Conservation (phyloP, 2,113 vertebrate genomes). For the Setophaga coronata region DNA sequence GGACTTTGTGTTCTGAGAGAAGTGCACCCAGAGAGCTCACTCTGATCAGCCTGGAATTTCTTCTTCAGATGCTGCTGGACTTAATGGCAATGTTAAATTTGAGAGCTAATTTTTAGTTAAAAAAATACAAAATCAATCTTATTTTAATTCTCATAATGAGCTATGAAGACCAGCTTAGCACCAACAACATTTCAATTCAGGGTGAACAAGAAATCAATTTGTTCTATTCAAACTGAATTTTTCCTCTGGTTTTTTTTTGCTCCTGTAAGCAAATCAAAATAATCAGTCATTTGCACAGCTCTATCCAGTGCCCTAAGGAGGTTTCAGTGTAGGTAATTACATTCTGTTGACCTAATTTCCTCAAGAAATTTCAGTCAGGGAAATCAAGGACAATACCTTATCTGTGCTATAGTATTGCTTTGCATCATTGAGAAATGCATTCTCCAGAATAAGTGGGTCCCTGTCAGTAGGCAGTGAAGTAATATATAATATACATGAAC, state of each 20-base stretch:
- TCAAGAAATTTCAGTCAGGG: not conserved
- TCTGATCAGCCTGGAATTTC: not conserved
- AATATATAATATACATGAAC: not conserved
- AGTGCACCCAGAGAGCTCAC: not conserved
- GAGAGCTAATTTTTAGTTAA: not conserved
- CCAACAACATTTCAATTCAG: not conserved
- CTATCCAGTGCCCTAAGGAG: slow-evolving; percentile 11
- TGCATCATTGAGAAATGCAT: not conserved
- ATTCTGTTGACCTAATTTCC: slow-evolving; percentile 56
- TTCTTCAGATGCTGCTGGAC: not conserved
- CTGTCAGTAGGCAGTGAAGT: not conserved
- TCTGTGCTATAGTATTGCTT: not conserved
- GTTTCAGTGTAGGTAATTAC: slow-evolving; percentile 51
- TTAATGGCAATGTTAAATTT: not conserved
- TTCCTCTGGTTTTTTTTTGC: not conserved
- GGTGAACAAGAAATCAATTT: not conserved
- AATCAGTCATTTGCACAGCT: slow-evolving; percentile 35
- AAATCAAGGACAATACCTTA: slow-evolving; percentile 32
- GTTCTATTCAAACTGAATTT: not conserved
- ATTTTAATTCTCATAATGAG: not conserved
- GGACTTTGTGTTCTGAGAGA: not conserved
- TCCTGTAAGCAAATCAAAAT: slow-evolving; percentile 41
- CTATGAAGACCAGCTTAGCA: not conserved
- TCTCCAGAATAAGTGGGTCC: not conserved
- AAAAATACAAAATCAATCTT: not conserved